phyloP scores from a whole-genome alignment of 2,888 invertebrate genomes.

The Drosophila nigritarsus region DNA sequence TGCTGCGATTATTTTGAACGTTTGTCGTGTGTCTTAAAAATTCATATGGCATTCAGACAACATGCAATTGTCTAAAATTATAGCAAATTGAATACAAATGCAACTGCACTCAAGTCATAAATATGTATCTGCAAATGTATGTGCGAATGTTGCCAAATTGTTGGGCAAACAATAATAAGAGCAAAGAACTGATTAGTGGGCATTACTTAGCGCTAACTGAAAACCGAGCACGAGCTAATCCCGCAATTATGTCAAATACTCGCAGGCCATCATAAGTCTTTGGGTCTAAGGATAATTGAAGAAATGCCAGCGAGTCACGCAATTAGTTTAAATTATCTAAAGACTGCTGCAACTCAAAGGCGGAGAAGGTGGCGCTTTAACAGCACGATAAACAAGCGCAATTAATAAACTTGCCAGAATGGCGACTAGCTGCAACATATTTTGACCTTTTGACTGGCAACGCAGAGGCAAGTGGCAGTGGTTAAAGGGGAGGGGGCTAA shows the following conservation, averaged over 20 bases:
- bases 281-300: slow-evolving; percentile 41
- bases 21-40: slow-evolving; percentile 43
- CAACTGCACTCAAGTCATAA: slow-evolving; percentile 5
- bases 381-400: slow-evolving; percentile 77
- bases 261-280: slow-evolving; percentile 68
- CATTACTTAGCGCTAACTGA: slow-evolving; percentile 70
- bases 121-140: not conserved
- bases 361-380: slow-evolving; percentile 47
- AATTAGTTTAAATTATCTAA: slow-evolving; percentile 76
- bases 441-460: slow-evolving; percentile 64
- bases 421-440: slow-evolving; percentile 58
- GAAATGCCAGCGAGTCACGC: slow-evolving; percentile 74
- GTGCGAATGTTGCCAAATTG: slow-evolving; percentile 35
- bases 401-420: slow-evolving; percentile 77
- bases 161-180: slow-evolving; percentile 23
- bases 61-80: slow-evolving; percentile 56
- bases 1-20: slow-evolving; percentile 17
- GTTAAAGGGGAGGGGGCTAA: not conserved
- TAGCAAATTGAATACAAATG: slow-evolving; percentile 59
- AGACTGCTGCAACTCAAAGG: slow-evolving; percentile 16
- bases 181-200: slow-evolving; percentile 42
- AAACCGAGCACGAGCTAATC: slow-evolving; percentile 52
- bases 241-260: slow-evolving; percentile 71
- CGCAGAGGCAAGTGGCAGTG: slow-evolving; percentile 16
- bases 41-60: slow-evolving; percentile 44